phyloP scores from a whole-genome alignment of 2,113 vertebrate genomes.

The Pituophis catenifer region DNA sequence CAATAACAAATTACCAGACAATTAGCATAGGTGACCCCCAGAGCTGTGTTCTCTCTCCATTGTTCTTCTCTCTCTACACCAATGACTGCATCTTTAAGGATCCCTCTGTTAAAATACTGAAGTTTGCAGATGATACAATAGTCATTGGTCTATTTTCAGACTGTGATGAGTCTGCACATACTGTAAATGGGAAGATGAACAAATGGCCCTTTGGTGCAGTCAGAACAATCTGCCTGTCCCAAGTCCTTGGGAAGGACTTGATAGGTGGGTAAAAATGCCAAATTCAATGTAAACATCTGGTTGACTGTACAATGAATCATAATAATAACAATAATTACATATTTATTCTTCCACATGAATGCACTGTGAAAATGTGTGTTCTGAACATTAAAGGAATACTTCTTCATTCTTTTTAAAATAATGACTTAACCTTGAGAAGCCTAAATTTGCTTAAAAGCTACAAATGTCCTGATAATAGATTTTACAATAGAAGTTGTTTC shows the following conservation, averaged over 20 bases:
- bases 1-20: background rate
- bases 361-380: background rate
- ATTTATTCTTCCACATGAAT: slow-evolving; percentile 3
- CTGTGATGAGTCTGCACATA: too few species aligned
- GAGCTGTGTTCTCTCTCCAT: too few species aligned
- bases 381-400: slow-evolving; percentile 14
- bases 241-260: too few species aligned
- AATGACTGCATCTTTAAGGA: too few species aligned
- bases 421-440: background rate
- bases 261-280: background rate
- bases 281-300: background rate
- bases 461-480: background rate
- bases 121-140: too few species aligned
- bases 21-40: too few species aligned
- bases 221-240: too few species aligned
- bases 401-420: background rate
- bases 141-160: too few species aligned
- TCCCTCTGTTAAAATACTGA: too few species aligned
- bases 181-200: too few species aligned
- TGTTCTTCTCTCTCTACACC: background rate
- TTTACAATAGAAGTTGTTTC: background rate
- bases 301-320: background rate
- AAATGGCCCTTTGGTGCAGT: too few species aligned
- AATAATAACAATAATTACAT: background rate
- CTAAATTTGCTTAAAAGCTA: slow-evolving; percentile 2